These are phyloP conservation scores for Cotesia glomerata DNA, from an alignment of 1,140 invertebrate genomes.

Conservation along the genomic window DNA sequence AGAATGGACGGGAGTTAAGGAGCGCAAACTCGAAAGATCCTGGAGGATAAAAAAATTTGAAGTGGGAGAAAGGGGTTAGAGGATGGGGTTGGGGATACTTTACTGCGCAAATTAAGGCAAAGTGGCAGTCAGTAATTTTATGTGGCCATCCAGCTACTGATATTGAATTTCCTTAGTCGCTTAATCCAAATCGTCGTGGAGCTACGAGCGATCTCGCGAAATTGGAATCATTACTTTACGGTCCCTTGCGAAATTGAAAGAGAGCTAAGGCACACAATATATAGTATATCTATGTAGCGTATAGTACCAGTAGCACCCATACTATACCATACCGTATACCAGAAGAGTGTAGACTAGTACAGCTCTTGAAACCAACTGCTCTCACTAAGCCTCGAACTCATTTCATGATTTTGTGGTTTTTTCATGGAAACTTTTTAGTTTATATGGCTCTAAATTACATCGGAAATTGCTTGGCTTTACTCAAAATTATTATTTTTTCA, in stretches of 20 bases:
- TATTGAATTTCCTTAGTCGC: slow-evolving; percentile 64
- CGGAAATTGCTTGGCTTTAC: slow-evolving; percentile 11
- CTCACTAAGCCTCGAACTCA: neutral
- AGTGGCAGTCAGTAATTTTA: slow-evolving; percentile 64
- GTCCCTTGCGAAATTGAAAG: slow-evolving; percentile 50
- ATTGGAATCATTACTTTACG: slow-evolving; percentile 64
- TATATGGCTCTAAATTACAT: slow-evolving; percentile 10
- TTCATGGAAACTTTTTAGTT: slow-evolving; percentile 8
- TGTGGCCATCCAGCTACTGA: slow-evolving; percentile 63
- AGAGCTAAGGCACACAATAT: slow-evolving; percentile 20
- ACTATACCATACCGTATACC: neutral
- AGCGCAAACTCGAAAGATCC: neutral
- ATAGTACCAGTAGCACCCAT: no score
- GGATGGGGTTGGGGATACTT: slow-evolving; percentile 43
- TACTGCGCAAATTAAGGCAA: slow-evolving; percentile 63
- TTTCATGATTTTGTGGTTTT: slow-evolving; percentile 17
- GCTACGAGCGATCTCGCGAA: slow-evolving; percentile 56
- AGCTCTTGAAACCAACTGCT: neutral
- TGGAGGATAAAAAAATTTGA: slow-evolving; percentile 42
- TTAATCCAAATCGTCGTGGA: slow-evolving; percentile 58
- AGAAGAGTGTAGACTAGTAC: neutral
- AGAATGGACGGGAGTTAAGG: slow-evolving; percentile 30
- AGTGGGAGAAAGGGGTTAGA: slow-evolving; percentile 7
- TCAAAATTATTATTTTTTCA: neutral
- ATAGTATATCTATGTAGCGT: neutral